These are phyloP conservation scores for Abrostola tripartita DNA, from an alignment of 2,888 invertebrate genomes.

Conservation along the genomic window DNA sequence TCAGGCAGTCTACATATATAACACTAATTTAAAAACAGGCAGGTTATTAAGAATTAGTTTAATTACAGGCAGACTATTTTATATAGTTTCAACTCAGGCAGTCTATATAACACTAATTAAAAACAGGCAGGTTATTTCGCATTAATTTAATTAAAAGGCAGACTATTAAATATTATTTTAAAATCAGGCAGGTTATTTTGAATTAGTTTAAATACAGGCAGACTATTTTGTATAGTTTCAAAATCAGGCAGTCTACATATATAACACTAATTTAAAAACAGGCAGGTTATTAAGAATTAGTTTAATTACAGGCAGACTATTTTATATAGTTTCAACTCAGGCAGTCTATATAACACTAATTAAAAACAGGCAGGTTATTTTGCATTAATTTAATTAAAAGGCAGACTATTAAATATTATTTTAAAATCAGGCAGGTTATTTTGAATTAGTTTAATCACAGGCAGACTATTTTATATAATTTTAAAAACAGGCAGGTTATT, in stretches of 20 bases:
- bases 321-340: background rate
- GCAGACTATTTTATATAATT: background rate
- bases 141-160: background rate
- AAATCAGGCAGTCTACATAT: background rate
- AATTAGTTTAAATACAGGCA: too few species aligned
- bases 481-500: slow-evolving; percentile 2
- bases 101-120: too few species aligned
- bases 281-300: background rate
- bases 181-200: too few species aligned
- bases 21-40: too few species aligned
- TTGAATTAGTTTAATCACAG: background rate
- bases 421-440: background rate
- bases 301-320: background rate
- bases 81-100: too few species aligned
- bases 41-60: background rate
- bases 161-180: slow-evolving; percentile 3
- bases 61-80: slow-evolving; percentile 3
- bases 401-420: slow-evolving; percentile 9
- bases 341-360: background rate
- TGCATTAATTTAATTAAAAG: background rate
- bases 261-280: background rate
- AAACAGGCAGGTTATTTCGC: background rate
- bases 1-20: too few species aligned
- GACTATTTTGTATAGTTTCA: too few species aligned
- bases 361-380: background rate